A percentile compares a stretch with the other conserved stretches of the same genome.
Conservation (phyloP, 2,888 invertebrate species). For the Cerceris ruficornis region DNA sequence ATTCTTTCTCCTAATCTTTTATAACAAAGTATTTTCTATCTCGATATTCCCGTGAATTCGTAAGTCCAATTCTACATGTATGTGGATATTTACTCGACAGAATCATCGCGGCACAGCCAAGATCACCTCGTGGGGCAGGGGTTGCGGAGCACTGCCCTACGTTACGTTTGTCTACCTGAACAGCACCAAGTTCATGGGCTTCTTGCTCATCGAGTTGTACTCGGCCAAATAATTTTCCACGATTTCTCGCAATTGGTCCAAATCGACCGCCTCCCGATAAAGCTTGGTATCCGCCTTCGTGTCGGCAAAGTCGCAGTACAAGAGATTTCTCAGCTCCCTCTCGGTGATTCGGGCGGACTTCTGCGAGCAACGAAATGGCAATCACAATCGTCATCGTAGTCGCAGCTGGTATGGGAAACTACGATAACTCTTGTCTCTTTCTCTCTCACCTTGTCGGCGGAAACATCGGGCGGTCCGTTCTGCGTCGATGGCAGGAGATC, state of each 20-base stretch:
- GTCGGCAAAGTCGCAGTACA: conserved; percentile 98
- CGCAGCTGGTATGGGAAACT: too few species aligned
- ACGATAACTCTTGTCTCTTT: background rate
- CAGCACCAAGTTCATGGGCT: conserved; percentile 97
- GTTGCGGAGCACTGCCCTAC: too few species aligned
- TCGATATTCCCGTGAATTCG: too few species aligned
- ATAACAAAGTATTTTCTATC: too few species aligned
- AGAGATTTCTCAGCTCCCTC: conserved; percentile 90
- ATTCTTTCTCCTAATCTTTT: too few species aligned
- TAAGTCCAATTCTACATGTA: too few species aligned
- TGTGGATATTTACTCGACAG: too few species aligned
- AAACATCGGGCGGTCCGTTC: too few species aligned
- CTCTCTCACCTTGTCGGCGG: background rate
- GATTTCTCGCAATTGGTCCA: conserved; percentile 90
- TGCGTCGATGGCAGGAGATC: conserved; percentile 82
- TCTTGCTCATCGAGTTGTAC: conserved; percentile 97
- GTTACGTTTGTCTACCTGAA: conserved; percentile 86
- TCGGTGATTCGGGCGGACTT: conserved; percentile 85
- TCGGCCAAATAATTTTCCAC: conserved; percentile 95
- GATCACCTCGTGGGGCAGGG: too few species aligned
- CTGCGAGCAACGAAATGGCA: background rate
- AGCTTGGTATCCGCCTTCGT: conserved; percentile 94
- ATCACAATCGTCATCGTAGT: too few species aligned
- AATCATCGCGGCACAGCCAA: too few species aligned
- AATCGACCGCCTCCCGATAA: conserved; percentile 93